Evolutionary conservation across 2,113 vertebrate genomes (phyloP).

Genomic region (Mugil cephalus): DNA sequence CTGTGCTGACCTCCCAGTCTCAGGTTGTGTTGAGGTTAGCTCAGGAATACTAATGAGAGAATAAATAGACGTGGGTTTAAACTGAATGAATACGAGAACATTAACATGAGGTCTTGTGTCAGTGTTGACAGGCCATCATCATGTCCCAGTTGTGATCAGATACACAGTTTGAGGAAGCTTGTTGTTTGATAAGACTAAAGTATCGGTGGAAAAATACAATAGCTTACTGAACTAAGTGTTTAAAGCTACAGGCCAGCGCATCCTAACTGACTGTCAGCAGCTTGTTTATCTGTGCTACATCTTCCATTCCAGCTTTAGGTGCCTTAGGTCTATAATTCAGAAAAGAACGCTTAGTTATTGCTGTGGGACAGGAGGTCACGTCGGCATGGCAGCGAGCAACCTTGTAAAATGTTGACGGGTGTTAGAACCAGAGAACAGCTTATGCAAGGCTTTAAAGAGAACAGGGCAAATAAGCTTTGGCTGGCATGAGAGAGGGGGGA

Average conservation of each 20-base stretch:
- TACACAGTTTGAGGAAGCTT: neutral
- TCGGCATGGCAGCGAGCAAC: slow-evolving; percentile 49
- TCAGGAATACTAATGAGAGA: slow-evolving; percentile 57
- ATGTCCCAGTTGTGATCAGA: neutral
- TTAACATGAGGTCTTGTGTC: neutral
- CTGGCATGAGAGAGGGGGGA: slow-evolving; percentile 17
- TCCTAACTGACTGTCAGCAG: slow-evolving; percentile 40
- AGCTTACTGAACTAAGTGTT: slow-evolving; percentile 1
- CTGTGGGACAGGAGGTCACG: slow-evolving; percentile 52
- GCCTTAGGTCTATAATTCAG: slow-evolving; percentile 59
- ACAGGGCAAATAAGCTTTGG: slow-evolving; percentile 46
- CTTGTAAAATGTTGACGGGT: slow-evolving; percentile 69
- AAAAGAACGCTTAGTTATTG: slow-evolving; percentile 57
- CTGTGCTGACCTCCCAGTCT: slow-evolving; percentile 44
- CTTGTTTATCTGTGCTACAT: slow-evolving; percentile 62
- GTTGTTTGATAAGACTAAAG: neutral
- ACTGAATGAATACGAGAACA: slow-evolving; percentile 27
- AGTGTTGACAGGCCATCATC: slow-evolving; percentile 12
- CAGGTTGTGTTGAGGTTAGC: slow-evolving; percentile 2
- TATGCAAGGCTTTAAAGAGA: slow-evolving; percentile 61
- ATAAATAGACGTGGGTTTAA: slow-evolving; percentile 19
- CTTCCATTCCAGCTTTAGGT: slow-evolving; percentile 36
- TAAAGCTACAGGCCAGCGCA: slow-evolving; percentile 42
- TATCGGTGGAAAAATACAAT: slow-evolving; percentile 7
- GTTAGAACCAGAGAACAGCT: slow-evolving; percentile 64